Evolutionary conservation across 2,797 vertebrate species (phyloP), one percentile per base, ranked within the genome.

Genomic region (Sitta carolinensis): DNA sequence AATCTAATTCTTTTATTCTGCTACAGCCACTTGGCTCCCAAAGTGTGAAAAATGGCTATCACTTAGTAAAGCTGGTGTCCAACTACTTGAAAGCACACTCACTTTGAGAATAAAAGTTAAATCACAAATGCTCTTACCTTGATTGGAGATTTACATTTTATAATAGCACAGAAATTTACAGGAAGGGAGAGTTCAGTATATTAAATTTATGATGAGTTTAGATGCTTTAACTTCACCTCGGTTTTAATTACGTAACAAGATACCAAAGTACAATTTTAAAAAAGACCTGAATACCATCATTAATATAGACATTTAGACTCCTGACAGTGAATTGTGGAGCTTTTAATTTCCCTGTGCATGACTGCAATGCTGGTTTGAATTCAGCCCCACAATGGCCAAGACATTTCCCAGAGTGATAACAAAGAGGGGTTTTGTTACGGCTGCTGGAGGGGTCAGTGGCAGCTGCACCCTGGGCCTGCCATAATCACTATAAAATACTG

Each of bases 401-500:
- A 59, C 74, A 87, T 96, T 97, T 97, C 96, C 96, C 95, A 95
- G 87, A 86, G 66, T 51, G 85, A 62, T 76, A 94, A 97, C 97
- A 98, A 97, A 97, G 96, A 93, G 69, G 51, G 87, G 18, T 90
- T 97, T 97, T 97, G 96, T 97, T 96, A 70, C 38, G 62, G 87
- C 69, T 67, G 63, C 87, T 64, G 12, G 70, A 84, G 87, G 85
- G 89, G 90, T 96, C 95, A 93, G 89, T 92, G 95, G 94, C 95
- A 96, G 96, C 96, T 97, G 97, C 61, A 62, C 90, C 57, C 27
- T n/a, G 92, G 52, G 76, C 42, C 93, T 82, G 82, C 93, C 91
- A 78, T 87, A 97, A 95, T 92, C 88, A 94, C 86, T 82, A 72
- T 74, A 87, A 97, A 95, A 96, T 72, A 89, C 82, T 64, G 67